Evolutionary conservation across 1,140 invertebrate species (phyloP).

Genomic region (Penaeus vannamei): DNA sequence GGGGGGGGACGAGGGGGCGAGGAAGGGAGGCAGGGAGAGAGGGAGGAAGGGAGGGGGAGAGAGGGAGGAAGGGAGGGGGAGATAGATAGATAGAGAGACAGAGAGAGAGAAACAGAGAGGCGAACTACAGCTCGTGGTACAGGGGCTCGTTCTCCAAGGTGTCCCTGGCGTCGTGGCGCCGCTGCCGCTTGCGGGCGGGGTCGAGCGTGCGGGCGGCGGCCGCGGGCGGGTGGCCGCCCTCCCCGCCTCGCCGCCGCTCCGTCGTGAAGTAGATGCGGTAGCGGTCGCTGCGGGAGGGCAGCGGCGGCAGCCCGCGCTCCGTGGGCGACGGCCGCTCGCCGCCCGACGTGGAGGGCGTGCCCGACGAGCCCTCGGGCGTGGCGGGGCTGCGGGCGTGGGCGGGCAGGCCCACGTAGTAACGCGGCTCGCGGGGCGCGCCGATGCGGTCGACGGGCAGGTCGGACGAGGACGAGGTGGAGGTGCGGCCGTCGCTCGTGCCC

Average conservation of each 20-base stretch:
- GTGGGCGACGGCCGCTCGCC: conserved; percentile 42
- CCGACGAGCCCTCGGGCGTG: conserved; percentile 56
- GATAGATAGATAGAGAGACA: too few relatives aligned
- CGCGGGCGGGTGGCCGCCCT: conserved; percentile 38
- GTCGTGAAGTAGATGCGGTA: conserved; percentile 64
- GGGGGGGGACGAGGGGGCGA: too few relatives aligned
- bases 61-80: too few relatives aligned
- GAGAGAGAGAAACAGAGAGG: too few relatives aligned
- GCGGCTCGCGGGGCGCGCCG: conserved; percentile 52
- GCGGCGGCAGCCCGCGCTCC: conserved; percentile 50
- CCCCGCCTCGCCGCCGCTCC: conserved; percentile 53
- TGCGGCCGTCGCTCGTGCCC: conserved; percentile 62
- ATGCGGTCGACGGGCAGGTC: conserved; percentile 58
- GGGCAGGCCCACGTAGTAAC: conserved; percentile 62
- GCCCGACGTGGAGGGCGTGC: conserved; percentile 54
- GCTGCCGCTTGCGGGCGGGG: conserved; percentile 53
- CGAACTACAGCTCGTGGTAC: conserved; percentile 52
- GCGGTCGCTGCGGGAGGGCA: conserved; percentile 63
- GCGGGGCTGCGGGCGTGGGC: conserved; percentile 54
- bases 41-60: too few relatives aligned
- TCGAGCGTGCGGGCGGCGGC: conserved; percentile 43
- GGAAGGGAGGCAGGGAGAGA: too few relatives aligned
- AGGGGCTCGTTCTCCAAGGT: conserved; percentile 49
- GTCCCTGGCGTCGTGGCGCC: conserved; percentile 44
- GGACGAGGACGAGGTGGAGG: conserved; percentile 58